Evolutionary conservation across 1,140 invertebrate genomes (phyloP).

Genomic region (Vanessa atalanta): DNA sequence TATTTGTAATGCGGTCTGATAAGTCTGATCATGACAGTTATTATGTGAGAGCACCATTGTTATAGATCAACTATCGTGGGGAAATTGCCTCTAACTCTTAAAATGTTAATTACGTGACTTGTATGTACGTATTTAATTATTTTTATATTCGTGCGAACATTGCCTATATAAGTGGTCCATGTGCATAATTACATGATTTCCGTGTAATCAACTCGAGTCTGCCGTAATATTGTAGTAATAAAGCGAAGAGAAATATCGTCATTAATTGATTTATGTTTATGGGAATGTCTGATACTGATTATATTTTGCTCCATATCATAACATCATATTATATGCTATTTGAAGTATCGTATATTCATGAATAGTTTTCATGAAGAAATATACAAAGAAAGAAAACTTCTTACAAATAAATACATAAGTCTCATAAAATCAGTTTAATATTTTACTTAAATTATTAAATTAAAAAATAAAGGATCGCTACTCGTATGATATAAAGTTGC

Average conservation of each 20-base stretch:
- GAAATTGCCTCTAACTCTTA: conserved; percentile 54
- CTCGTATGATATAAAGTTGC: too few relatives aligned
- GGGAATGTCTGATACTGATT: not conserved
- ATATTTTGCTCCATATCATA: too few relatives aligned
- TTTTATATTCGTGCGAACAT: conserved; percentile 55
- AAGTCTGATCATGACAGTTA: conserved; percentile 35
- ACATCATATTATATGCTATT: too few relatives aligned
- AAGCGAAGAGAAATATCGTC: not conserved
- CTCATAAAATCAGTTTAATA: too few relatives aligned
- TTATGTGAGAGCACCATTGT: conserved; percentile 38
- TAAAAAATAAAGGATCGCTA: too few relatives aligned
- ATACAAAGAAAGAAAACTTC: too few relatives aligned
- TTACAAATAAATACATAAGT: too few relatives aligned
- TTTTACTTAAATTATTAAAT: too few relatives aligned
- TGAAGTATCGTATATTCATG: too few relatives aligned
- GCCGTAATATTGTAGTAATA: conserved; percentile 7
- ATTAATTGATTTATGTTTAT: conserved; percentile 6
- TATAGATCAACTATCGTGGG: conserved; percentile 49
- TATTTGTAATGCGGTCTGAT: conserved; percentile 23
- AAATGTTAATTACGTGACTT: conserved; percentile 62
- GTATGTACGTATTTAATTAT: conserved; percentile 30
- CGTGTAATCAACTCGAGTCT: conserved; percentile 33
- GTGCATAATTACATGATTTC: conserved; percentile 35
- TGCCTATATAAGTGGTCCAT: conserved; percentile 37
- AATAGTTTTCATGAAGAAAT: too few relatives aligned